Base-by-base conservation (phyloP, 2,888 invertebrate species). In the Leptopilina drosophilae region DNA sequence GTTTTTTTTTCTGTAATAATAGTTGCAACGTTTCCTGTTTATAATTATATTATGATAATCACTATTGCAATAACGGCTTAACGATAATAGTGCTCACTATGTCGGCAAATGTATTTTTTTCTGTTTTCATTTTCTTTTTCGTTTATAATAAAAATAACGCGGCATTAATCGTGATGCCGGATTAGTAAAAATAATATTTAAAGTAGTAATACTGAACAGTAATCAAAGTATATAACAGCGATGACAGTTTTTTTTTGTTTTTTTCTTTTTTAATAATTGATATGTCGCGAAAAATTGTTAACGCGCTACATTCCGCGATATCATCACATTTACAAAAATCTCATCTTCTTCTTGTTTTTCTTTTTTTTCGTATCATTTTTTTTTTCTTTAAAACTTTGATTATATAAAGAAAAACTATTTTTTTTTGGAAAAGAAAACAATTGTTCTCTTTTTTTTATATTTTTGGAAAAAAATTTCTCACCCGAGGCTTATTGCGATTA, bases 231-330 rank as follows among this genome's bases (percentile, higher is more conserved):
- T 33, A 33, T 49, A 85, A 83, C 81, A 81, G 80, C 65, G 65
- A 64, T 67, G 76, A 79, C 83, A 81, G 49, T 78, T 11, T 69
- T 69, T 5, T 78, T 11, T 69, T 69, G 4, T 33, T 33, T 33
- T 33, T 33, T 33, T 33, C 5, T 33, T 33, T 33, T 33, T 33
- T 33, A 33, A 33, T 86, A 88, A 85, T 49, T 87, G 87, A 88
- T 88, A 87, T 88, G 87, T 87, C 81, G 80, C 82, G 81, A 82
- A 73, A 62, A 73, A 73, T 73, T n/a, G 9, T 53, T 26, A 49
- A 53, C 69, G 64, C 59, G 15, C 12, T 64, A 11, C 49, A 49
- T 49, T 49, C 12, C 64, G 40, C 64, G 33, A 64, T 64, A 40
- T 64, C 33, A 40, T 40, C 33, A 11, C 26, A 42, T 42, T 40